Percentiles rank a stretch among this genome's conserved stretches.
Conservation (phyloP, 2,113 vertebrate species). For the Leptodactylus fuscus region DNA sequence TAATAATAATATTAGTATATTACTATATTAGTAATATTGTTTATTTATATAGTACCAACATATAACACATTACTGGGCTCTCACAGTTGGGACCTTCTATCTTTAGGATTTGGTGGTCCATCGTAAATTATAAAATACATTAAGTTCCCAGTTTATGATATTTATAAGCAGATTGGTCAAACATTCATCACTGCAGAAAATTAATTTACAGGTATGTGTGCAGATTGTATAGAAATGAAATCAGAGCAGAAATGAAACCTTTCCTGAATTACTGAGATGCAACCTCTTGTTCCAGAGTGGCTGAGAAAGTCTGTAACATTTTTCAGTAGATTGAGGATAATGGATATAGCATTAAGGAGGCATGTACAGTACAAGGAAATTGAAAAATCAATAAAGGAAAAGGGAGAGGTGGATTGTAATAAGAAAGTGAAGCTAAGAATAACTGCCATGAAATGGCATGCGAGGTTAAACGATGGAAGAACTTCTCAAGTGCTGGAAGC, state of each 20-base stretch:
- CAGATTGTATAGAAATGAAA: background rate
- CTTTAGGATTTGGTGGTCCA: background rate
- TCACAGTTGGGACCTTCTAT: too few relatives aligned
- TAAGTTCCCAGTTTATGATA: background rate
- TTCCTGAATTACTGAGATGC: background rate
- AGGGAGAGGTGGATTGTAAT: constrained; percentile 55
- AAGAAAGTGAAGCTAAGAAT: constrained; percentile 52
- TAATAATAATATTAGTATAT: too few relatives aligned
- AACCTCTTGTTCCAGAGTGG: constrained; percentile 2
- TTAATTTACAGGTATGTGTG: background rate
- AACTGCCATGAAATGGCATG: constrained; percentile 52
- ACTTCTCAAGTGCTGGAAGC: constrained; percentile 43
- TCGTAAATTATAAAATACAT: background rate
- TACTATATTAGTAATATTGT: too few relatives aligned
- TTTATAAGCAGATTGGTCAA: background rate
- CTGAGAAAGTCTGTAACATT: constrained; percentile 40
- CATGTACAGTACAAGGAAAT: constrained; percentile 56
- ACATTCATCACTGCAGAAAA: background rate
- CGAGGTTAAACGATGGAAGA: constrained; percentile 51
- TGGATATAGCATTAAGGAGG: constrained; percentile 56
- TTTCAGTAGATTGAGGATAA: constrained; percentile 57
- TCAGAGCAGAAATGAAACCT: background rate
- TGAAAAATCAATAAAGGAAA: constrained; percentile 61
- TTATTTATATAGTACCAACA: too few relatives aligned
- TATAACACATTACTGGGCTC: too few relatives aligned